phyloP scores from a whole-genome alignment of 37 sponge, comb jelly and placozoan genomes.

The Corticium candelabrum region DNA sequence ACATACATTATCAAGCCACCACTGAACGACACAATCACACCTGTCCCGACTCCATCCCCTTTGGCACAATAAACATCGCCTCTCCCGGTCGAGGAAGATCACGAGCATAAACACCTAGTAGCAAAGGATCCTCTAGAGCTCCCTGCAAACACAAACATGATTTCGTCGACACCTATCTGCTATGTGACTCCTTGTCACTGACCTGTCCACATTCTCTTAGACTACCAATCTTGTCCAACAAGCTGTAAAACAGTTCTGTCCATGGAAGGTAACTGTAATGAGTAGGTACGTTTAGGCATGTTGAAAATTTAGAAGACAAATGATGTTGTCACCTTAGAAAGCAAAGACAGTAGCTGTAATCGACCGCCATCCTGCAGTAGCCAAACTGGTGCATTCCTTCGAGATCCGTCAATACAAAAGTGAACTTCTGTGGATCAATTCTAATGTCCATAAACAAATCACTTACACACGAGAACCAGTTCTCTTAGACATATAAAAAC shows the following conservation, averaged over 20 bases:
- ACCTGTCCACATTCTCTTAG: background rate
- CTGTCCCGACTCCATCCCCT: background rate
- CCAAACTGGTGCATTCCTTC: slow-evolving; percentile 60
- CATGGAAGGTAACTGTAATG: slow-evolving; percentile 3
- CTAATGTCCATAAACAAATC: background rate
- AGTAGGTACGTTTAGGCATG: background rate
- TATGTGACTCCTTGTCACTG: too few relatives aligned
- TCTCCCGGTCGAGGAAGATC: background rate
- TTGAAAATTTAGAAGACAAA: background rate
- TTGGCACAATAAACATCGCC: background rate
- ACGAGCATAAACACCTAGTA: background rate
- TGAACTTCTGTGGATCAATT: slow-evolving; percentile 45
- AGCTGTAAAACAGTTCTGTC: background rate
- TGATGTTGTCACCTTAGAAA: slow-evolving; percentile 9
- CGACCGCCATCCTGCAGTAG: slow-evolving; percentile 24
- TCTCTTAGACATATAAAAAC: too few relatives aligned
- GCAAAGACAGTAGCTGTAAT: background rate
- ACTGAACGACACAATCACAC: background rate
- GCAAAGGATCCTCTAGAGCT: background rate
- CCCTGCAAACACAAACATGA: too few relatives aligned
- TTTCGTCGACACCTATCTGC: too few relatives aligned
- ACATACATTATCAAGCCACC: background rate
- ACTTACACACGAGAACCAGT: background rate
- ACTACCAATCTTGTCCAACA: background rate
- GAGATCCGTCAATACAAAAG: slow-evolving; percentile 37